These are phyloP conservation scores for Amazona vittata DNA, from an alignment of 2,113 vertebrate genomes.

Conservation along the genomic window DNA sequence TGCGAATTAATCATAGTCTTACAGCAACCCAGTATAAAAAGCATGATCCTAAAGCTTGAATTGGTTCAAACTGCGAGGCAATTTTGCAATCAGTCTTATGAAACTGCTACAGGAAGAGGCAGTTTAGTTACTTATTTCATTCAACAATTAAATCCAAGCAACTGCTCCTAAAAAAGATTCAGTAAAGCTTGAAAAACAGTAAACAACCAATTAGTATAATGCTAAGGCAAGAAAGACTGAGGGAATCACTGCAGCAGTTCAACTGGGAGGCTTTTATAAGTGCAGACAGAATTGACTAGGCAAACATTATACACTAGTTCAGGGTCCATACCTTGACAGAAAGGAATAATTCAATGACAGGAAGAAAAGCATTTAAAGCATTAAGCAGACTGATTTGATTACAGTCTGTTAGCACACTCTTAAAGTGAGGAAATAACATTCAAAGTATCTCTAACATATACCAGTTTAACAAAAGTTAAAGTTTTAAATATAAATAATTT, in stretches of 20 bases:
- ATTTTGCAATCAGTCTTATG: not conserved
- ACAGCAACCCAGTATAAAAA: not conserved
- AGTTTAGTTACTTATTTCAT: not conserved
- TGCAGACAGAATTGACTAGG: not conserved
- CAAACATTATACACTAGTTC: not conserved
- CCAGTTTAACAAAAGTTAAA: not conserved
- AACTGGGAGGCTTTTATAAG: fast-evolving
- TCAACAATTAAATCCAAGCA: not conserved
- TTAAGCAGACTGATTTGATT: not conserved
- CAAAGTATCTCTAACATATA: not conserved
- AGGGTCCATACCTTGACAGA: not conserved
- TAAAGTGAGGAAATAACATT: not conserved
- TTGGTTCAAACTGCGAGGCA: not conserved
- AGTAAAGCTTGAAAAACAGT: not conserved
- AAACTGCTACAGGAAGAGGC: not conserved
- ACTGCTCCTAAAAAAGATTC: not conserved
- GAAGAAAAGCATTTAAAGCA: not conserved
- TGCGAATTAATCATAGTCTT: not conserved
- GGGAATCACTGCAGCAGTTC: not conserved
- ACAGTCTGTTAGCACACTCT: not conserved
- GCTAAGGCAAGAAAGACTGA: not conserved
- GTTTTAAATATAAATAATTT: not conserved
- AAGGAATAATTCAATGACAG: not conserved
- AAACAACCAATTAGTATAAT: not conserved
- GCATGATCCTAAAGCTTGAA: not conserved